A percentile compares a stretch with the other conserved stretches of the same genome.
phyloP scores from a whole-genome alignment of 2,888 invertebrate genomes.

The Phortica okadai region DNA sequence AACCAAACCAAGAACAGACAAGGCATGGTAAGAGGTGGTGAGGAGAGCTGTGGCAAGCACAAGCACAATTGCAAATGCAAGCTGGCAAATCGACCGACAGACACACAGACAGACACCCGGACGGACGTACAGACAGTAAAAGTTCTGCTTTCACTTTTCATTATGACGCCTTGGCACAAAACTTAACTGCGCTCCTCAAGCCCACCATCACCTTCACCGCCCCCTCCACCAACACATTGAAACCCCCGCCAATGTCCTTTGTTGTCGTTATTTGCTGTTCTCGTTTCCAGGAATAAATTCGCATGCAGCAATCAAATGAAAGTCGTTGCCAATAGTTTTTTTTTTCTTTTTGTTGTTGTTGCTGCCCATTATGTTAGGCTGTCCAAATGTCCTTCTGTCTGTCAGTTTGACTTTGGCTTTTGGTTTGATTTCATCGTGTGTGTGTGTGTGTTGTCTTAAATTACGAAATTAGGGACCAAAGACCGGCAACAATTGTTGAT shows the following conservation, averaged over 20 bases:
- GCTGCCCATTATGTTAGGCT: background rate
- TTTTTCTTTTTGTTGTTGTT: background rate
- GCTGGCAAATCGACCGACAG: constrained; percentile 48
- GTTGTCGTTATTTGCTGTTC: background rate
- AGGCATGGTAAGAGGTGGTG: background rate
- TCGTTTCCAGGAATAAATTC: constrained; percentile 18
- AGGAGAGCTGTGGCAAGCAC: background rate
- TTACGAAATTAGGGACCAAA: constrained; percentile 22
- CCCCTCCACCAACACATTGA: background rate
- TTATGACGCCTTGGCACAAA: constrained; percentile 6
- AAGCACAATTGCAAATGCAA: constrained; percentile 41
- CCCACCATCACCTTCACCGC: background rate
- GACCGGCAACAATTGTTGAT: background rate
- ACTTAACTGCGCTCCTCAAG: background rate
- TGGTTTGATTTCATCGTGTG: background rate
- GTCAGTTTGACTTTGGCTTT: background rate
- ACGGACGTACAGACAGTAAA: background rate
- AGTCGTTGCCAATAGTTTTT: background rate
- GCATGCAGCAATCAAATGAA: constrained; percentile 30
- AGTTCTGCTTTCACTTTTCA: constrained; percentile 32
- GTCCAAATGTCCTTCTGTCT: background rate
- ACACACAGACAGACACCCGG: background rate
- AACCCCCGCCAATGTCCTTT: constrained; percentile 18
- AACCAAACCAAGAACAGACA: constrained; percentile 35
- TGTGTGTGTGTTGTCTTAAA: constrained; percentile 16